Evolutionary conservation across 2,797 vertebrate genomes (phyloP), one percentile per base, ranked within the genome.

Genomic region (Trachurus trachurus): DNA sequence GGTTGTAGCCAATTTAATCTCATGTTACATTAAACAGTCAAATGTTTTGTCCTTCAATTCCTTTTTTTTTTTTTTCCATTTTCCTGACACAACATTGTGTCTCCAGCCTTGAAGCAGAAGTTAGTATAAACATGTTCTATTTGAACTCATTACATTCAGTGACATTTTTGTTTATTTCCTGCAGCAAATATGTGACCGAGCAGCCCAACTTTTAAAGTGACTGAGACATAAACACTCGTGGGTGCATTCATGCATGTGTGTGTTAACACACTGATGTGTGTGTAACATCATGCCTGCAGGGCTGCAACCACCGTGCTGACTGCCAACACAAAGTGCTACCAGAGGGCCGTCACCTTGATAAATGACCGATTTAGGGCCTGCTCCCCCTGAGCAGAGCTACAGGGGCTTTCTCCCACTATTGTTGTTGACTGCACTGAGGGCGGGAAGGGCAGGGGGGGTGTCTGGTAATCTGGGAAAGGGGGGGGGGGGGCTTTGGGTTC

Each of bases 331-430:
- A 85, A 87, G 65, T 79, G 79, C 66, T 74, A 80, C 78, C 71
- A 74, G 71, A 77, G 82, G 80, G 53, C 65, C 84, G 89, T 80
- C 89, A 84, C 87, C 83, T 56, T 85, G 83, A 88, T 90, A 73
- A 90, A 90, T 86, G 77, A 71, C 54, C 74, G 71, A 70, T 90
- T 87, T 70, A 64, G 75, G 71, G 74, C 47, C 78, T 4, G 50
- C 67, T 66, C 79, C 67, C 71, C 58, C 69, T 76, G 74, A 90
- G 83, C 40, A 17, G 66, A 83, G 85, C 89, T 88, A 78, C 87
- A 74, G 84, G 89, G 78, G 56, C 80, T 90, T 87, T 92, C 87
- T 89, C 85, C 76, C 78, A 64, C 89, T 83, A 89, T 92, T 91
- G 83, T 90, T 90, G 71, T 81, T 87, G 79, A 84, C 72, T 87